Evolutionary conservation across 2,797 vertebrate species (phyloP).

Genomic region (Zalophus californianus): DNA sequence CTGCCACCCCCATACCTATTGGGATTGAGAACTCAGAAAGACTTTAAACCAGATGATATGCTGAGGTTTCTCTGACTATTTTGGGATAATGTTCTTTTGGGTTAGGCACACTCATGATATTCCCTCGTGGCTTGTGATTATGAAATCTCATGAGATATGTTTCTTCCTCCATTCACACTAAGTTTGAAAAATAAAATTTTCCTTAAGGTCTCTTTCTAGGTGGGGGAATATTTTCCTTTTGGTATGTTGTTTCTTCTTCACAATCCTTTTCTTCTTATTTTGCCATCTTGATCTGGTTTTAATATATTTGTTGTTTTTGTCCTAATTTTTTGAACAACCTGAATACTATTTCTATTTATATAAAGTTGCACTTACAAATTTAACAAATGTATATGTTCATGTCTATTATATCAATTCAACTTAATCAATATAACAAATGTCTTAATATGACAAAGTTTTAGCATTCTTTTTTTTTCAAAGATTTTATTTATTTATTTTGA

Average conservation of each 20-base stretch:
- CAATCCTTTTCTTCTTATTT: not conserved
- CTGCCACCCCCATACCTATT: not conserved
- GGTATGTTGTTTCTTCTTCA: not conserved
- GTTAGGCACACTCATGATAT: not conserved
- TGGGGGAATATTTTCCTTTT: not conserved
- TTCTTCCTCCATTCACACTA: not conserved
- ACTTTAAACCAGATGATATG: not conserved
- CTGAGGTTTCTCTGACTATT: not conserved
- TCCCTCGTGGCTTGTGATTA: not conserved
- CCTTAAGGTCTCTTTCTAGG: not conserved
- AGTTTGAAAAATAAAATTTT: not conserved
- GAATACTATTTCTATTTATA: not conserved
- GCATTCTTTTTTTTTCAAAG: not conserved
- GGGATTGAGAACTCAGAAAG: not conserved
- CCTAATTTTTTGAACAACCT: not conserved
- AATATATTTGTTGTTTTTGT: not conserved
- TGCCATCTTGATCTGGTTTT: not conserved
- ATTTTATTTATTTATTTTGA: too few relatives aligned
- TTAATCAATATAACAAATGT: not conserved
- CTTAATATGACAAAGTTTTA: not conserved
- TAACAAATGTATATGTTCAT: not conserved
- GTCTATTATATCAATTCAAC: not conserved
- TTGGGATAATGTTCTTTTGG: not conserved
- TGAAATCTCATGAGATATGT: not conserved
- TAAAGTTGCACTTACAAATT: not conserved